phyloP scores from a whole-genome alignment of 2,797 vertebrate genomes.

The Coilia nasus region DNA sequence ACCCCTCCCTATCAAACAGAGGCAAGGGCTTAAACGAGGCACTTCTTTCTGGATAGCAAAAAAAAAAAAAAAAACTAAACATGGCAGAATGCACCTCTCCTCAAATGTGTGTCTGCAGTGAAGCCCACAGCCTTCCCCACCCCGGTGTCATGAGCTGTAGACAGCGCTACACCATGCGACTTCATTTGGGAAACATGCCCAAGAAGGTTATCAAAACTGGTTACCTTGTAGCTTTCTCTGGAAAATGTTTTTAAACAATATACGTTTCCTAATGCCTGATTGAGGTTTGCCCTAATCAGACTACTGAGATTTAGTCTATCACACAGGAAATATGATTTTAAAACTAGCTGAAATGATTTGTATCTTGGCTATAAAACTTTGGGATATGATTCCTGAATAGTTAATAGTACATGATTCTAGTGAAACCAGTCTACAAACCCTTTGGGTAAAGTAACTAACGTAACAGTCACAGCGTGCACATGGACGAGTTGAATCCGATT shows the following conservation, averaged over 20 bases:
- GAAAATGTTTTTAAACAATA: neutral
- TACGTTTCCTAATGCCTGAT: neutral
- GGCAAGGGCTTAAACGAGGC: neutral
- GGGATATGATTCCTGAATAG: too few relatives aligned
- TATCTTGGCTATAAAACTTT: too few relatives aligned
- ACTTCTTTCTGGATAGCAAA: neutral
- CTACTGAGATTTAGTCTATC: too few relatives aligned
- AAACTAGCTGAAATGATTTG: too few relatives aligned
- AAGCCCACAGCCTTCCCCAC: neutral
- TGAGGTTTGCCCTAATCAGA: too few relatives aligned
- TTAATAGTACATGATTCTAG: too few relatives aligned
- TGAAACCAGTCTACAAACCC: too few relatives aligned
- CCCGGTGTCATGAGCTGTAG: neutral
- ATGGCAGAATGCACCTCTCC: conserved; percentile 27
- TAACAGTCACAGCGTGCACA: too few relatives aligned
- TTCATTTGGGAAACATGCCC: neutral
- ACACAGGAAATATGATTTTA: too few relatives aligned
- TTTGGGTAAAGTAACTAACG: too few relatives aligned
- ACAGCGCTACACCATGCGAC: neutral
- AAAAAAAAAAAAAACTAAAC: neutral
- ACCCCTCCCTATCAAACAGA: too few relatives aligned
- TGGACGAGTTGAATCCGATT: too few relatives aligned
- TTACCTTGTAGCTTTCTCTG: neutral
- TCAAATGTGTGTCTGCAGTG: neutral
- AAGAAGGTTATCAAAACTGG: neutral